Conservation (phyloP, 2,888 invertebrate genomes). For the Exephanes ischioxanthus region DNA sequence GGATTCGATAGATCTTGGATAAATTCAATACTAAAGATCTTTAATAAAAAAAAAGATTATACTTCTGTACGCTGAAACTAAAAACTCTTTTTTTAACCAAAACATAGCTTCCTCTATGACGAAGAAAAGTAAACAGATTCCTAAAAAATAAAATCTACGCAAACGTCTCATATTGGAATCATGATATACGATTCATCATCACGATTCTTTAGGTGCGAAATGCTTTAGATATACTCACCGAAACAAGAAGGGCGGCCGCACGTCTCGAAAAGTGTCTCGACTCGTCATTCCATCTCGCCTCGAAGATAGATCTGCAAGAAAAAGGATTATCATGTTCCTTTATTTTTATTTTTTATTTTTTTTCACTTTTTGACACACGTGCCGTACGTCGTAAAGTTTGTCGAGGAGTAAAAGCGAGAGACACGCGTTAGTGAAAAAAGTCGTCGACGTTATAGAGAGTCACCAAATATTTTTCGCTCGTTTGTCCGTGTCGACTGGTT, state of each 20-base stretch:
- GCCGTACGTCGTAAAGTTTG: constrained; percentile 13
- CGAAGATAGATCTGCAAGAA: constrained; percentile 86
- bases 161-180: too few relatives aligned
- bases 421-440: not conserved
- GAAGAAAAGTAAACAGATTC: too few relatives aligned
- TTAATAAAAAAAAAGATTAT: too few relatives aligned
- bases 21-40: too few relatives aligned
- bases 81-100: too few relatives aligned
- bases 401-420: constrained; percentile 19
- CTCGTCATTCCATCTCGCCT: constrained; percentile 88
- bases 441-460: constrained; percentile 12
- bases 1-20: too few relatives aligned
- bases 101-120: too few relatives aligned
- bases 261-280: constrained; percentile 88
- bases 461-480: constrained; percentile 64
- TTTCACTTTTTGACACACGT: constrained; percentile 10
- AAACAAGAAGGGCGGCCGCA: constrained; percentile 87
- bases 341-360: constrained; percentile 21
- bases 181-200: too few relatives aligned
- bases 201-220: too few relatives aligned
- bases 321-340: constrained; percentile 14
- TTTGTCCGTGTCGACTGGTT: constrained; percentile 60
- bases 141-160: too few relatives aligned
- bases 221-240: constrained; percentile 84
- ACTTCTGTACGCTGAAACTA: too few relatives aligned